Evolutionary conservation across 2,888 invertebrate genomes (phyloP).

Genomic region (Muscina levida): DNA sequence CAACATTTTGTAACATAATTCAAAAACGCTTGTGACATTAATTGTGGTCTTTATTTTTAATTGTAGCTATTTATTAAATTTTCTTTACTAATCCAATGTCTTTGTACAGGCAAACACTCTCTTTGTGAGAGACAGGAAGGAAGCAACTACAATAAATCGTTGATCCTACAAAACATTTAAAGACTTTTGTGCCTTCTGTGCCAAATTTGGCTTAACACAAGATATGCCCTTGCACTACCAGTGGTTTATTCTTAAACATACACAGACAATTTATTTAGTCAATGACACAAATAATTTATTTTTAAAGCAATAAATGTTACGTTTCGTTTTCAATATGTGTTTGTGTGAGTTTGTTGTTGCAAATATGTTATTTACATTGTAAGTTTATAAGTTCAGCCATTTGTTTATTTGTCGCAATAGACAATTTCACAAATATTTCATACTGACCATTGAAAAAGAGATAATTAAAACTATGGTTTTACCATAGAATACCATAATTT

Average conservation of each 20-base stretch:
- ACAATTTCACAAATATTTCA: not conserved
- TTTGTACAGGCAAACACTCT: not conserved
- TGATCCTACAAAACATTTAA: slow-evolving; percentile 3
- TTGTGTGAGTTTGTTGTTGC: not conserved
- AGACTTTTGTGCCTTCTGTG: no score
- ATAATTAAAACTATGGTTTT: slow-evolving; percentile 17
- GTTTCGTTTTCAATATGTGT: not conserved
- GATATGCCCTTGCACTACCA: no score
- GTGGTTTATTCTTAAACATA: no score
- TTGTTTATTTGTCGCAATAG: not conserved
- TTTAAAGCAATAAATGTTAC: not conserved
- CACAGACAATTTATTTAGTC: not conserved
- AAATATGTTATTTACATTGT: no score
- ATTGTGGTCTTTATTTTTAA: slow-evolving; percentile 14
- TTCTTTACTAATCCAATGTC: not conserved
- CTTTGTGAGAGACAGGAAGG: no score
- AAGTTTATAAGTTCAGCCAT: no score
- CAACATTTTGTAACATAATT: no score
- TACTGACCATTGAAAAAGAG: not conserved
- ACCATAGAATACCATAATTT: not conserved
- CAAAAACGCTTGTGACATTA: not conserved
- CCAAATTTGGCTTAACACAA: no score
- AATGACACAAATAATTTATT: slow-evolving; percentile 6
- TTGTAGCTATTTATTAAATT: slow-evolving; percentile 5
- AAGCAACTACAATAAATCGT: not conserved